Evolutionary conservation across 2,113 vertebrate species (phyloP).

Genomic region (Sinocyclocheilus anophthalmus): DNA sequence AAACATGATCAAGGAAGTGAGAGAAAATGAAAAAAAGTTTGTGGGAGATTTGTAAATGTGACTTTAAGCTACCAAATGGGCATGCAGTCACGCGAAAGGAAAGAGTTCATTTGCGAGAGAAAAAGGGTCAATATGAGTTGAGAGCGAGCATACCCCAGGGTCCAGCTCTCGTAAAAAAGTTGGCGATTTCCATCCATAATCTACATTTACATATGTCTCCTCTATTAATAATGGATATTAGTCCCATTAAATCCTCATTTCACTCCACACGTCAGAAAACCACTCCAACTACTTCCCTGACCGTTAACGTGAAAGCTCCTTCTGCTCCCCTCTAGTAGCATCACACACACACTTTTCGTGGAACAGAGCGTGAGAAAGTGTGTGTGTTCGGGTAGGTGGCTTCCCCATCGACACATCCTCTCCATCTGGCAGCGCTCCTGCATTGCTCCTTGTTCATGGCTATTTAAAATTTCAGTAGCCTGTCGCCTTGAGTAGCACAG

Average conservation of each 20-base stretch:
- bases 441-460: slow-evolving; percentile 42
- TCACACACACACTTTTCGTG: slow-evolving; percentile 8
- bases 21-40: not conserved
- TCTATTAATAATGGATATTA: slow-evolving; percentile 34
- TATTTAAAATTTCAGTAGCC: slow-evolving; percentile 53
- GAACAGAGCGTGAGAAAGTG: slow-evolving; percentile 8
- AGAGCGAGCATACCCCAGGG: not conserved
- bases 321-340: not conserved
- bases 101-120: not conserved
- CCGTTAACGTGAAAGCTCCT: not conserved
- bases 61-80: not conserved
- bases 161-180: not conserved
- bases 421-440: slow-evolving; percentile 36
- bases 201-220: not conserved
- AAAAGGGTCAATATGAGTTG: not conserved
- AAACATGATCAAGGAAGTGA: not conserved
- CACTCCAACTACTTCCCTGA: not conserved
- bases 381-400: slow-evolving; percentile 19
- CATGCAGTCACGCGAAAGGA: not conserved
- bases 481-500: slow-evolving; percentile 44
- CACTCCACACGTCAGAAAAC: slow-evolving; percentile 18
- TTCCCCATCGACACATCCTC: slow-evolving; percentile 25
- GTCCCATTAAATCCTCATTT: slow-evolving; percentile 21
- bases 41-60: not conserved
- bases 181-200: not conserved